phyloP scores from a whole-genome alignment of 2,113 vertebrate genomes.

The Xiphorhynchus elegans region DNA sequence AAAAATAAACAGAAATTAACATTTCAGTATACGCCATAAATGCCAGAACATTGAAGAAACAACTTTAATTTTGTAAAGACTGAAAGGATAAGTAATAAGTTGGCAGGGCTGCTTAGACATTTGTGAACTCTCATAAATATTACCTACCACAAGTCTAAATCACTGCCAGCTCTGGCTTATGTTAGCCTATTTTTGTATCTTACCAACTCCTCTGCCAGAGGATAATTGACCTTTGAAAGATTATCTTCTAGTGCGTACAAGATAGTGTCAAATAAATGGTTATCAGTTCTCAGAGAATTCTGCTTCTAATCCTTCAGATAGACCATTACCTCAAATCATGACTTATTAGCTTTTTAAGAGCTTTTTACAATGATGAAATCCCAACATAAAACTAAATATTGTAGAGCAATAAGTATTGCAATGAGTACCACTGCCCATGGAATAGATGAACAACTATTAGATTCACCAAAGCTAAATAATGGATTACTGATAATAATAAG shows the following conservation, averaged over 20 bases:
- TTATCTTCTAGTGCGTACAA: not conserved
- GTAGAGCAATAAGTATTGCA: not conserved
- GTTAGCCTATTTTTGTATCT: conserved; percentile 30
- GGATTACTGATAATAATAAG: not conserved
- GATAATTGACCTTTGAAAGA: not conserved
- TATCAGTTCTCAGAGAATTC: not conserved
- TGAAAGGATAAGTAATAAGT: conserved; percentile 68
- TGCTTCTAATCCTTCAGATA: not conserved
- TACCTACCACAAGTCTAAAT: conserved; percentile 64
- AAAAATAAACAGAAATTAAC: conserved; percentile 74
- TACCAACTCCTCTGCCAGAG: conserved; percentile 4
- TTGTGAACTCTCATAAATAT: conserved; percentile 73
- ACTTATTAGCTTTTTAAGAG: conserved; percentile 5
- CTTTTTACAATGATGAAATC: not conserved
- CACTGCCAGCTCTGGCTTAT: conserved; percentile 35
- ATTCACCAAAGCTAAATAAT: not conserved
- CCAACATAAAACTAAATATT: not conserved
- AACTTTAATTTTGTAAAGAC: conserved; percentile 71
- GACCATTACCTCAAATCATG: not conserved
- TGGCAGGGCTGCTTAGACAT: conserved; percentile 66
- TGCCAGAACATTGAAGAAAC: conserved; percentile 68
- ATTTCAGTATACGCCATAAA: conserved; percentile 58
- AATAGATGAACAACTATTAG: not conserved
- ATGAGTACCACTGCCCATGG: not conserved
- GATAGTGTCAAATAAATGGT: not conserved